These are phyloP conservation scores for Neoascia interrupta DNA, from an alignment of 2,888 invertebrate genomes.

Conservation along the genomic window DNA sequence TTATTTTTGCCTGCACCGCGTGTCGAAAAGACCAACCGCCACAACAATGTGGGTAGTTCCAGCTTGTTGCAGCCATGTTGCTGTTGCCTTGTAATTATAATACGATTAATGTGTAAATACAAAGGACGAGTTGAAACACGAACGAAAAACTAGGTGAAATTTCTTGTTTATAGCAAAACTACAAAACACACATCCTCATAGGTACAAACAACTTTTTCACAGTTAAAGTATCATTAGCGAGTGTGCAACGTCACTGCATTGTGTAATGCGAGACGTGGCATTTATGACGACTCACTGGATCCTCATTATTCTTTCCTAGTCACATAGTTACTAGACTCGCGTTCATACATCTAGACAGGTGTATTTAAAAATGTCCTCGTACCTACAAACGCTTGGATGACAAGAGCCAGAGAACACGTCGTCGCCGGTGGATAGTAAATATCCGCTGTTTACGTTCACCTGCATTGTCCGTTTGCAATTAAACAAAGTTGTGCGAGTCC, in stretches of 20 bases:
- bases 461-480: conserved; percentile 26
- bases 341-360: no score
- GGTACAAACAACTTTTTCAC: no score
- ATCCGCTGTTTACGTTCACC: conserved; percentile 43
- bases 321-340: no score
- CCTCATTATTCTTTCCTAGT: conserved; percentile 61
- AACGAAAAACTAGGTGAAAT: conserved; percentile 19
- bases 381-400: no score
- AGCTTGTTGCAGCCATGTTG: conserved; percentile 57
- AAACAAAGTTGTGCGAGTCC: no score
- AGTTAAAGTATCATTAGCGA: conserved; percentile 57
- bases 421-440: conserved; percentile 1
- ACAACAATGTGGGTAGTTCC: conserved; percentile 37
- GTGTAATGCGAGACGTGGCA: conserved; percentile 41
- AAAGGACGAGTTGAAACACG: conserved; percentile 13
- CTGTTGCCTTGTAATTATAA: conserved; percentile 59
- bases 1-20: background rate
- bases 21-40: no score
- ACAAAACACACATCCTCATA: conserved; percentile 15
- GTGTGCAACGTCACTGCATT: conserved; percentile 13
- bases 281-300: conserved; percentile 57
- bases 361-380: no score
- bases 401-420: no score
- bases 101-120: conserved; percentile 58
- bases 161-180: conserved; percentile 23